A percentile compares a stretch with the other conserved stretches of the same genome.
Conservation (phyloP, 2,888 invertebrate species). For the Eumerus sabulonum region DNA sequence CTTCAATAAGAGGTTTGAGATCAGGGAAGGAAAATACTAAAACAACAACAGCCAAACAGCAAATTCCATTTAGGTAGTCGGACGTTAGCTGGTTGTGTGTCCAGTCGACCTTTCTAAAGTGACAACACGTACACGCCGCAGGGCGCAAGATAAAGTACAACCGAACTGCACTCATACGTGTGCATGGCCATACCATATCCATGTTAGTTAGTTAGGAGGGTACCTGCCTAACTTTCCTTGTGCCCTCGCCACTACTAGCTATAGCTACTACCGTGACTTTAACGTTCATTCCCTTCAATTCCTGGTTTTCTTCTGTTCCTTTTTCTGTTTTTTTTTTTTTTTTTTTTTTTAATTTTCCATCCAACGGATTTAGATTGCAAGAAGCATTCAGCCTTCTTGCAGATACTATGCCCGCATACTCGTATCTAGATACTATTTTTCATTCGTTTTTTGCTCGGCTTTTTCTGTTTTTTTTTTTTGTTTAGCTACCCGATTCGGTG, state of each 20-base stretch:
- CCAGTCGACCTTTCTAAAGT: conserved; percentile 14
- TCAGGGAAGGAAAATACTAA: conserved; percentile 1
- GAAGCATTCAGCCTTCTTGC: conserved; percentile 37
- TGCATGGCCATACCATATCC: not conserved
- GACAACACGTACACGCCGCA: conserved; percentile 32
- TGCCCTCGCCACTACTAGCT: not conserved
- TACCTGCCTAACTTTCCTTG: not conserved
- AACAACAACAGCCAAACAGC: not conserved
- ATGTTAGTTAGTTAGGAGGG: not conserved
- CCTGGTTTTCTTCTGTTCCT: conserved; percentile 31
- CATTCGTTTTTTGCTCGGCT: too few relatives aligned
- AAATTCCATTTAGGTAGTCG: conserved; percentile 5
- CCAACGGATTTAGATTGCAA: conserved; percentile 37
- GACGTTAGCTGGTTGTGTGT: not conserved
- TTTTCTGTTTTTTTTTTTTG: not conserved
- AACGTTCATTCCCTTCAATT: conserved; percentile 51
- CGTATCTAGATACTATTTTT: conserved; percentile 36
- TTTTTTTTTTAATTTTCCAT: conserved; percentile 11
- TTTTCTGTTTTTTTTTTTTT: conserved; percentile 6
- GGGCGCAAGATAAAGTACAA: conserved; percentile 32
- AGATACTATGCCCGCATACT: conserved; percentile 33
- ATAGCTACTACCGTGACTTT: conserved; percentile 7
- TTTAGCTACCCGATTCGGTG: conserved; percentile 37
- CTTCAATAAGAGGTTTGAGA: not conserved
- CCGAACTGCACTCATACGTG: conserved; percentile 12